Percentiles rank a stretch among this genome's conserved stretches.
Conservation (phyloP, 2,888 invertebrate genomes). For the Diachrysia chrysitis region DNA sequence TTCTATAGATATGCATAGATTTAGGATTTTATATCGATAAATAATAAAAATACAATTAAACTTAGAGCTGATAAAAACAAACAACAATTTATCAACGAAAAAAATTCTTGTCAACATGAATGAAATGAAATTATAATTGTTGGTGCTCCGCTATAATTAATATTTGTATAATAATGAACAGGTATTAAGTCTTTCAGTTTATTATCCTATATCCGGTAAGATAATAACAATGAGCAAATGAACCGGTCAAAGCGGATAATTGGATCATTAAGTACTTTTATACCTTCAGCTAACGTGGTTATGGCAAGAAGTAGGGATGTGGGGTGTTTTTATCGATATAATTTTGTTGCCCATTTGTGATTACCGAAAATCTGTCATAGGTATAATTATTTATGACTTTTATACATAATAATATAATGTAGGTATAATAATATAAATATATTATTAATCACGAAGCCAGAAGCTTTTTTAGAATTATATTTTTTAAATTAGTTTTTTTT, state of each 20-base stretch:
- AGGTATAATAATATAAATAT: too few species aligned
- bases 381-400: too few species aligned
- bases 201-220: slow-evolving; percentile 14
- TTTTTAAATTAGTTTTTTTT: too few species aligned
- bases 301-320: slow-evolving; percentile 53
- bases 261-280: slow-evolving; percentile 66
- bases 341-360: background rate
- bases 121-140: background rate
- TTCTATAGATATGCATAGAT: too few species aligned
- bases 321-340: background rate
- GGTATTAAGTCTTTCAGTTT: slow-evolving; percentile 6
- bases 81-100: too few species aligned
- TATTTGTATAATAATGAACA: background rate
- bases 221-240: slow-evolving; percentile 58
- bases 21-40: too few species aligned
- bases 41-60: too few species aligned
- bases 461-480: too few species aligned
- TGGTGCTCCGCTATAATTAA: background rate
- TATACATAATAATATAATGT: too few species aligned
- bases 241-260: slow-evolving; percentile 58
- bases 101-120: background rate
- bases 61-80: too few species aligned
- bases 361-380: too few species aligned
- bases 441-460: too few species aligned
- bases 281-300: slow-evolving; percentile 57